Evolutionary conservation across 2,797 vertebrate species (phyloP).

Genomic region (Eulemur albifrons): DNA sequence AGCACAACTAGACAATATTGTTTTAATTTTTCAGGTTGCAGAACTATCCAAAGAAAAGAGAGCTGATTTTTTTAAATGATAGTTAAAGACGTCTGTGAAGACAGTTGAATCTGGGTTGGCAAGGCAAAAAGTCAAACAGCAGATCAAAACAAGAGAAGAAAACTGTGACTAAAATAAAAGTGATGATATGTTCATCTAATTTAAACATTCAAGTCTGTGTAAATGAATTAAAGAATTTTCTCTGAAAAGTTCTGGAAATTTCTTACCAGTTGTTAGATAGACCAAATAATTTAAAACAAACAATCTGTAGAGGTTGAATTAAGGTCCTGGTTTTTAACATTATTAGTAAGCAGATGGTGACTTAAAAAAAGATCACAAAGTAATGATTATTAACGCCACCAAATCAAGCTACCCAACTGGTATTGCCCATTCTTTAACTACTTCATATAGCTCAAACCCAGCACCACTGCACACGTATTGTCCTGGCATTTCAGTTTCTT

Average conservation of each 20-base stretch:
- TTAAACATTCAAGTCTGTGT: constrained; percentile 46
- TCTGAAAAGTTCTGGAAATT: constrained; percentile 51
- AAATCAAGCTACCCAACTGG: not conserved
- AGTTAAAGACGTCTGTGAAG: constrained; percentile 77
- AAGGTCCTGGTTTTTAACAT: constrained; percentile 1
- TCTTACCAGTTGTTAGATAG: constrained; percentile 60
- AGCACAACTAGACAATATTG: constrained; percentile 78
- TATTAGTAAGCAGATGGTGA: constrained; percentile 48
- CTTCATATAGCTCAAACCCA: not conserved
- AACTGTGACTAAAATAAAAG: constrained; percentile 69
- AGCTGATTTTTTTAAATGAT: constrained; percentile 83
- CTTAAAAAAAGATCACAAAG: not conserved
- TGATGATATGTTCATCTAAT: constrained; percentile 53
- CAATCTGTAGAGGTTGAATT: constrained; percentile 30
- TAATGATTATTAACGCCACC: not conserved
- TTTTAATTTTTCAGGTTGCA: constrained; percentile 81
- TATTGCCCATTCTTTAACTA: not conserved
- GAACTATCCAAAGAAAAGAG: constrained; percentile 81
- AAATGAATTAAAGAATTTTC: constrained; percentile 55
- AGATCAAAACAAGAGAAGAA: constrained; percentile 76
- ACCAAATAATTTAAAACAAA: constrained; percentile 61
- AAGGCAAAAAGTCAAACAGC: constrained; percentile 70
- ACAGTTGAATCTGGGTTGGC: constrained; percentile 60
- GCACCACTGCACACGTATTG: not conserved
- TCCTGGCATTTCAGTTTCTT: not conserved